phyloP scores from a whole-genome alignment of 2,797 vertebrate species.

The Pangasius krempfi region DNA sequence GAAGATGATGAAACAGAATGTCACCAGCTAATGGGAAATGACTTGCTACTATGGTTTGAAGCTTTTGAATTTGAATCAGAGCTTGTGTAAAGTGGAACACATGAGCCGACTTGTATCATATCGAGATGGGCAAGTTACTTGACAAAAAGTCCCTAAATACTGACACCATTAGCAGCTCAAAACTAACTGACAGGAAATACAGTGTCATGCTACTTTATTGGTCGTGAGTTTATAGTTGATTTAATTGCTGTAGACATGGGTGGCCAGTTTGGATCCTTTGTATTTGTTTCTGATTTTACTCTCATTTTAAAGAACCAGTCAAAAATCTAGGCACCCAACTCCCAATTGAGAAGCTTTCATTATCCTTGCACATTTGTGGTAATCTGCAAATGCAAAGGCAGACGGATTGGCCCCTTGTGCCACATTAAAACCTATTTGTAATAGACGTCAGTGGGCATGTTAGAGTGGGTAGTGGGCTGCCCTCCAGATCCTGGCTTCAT shows the following conservation, averaged over 20 bases:
- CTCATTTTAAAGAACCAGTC: slow-evolving; percentile 1
- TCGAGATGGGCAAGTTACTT: not conserved
- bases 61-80: not conserved
- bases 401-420: slow-evolving; percentile 15
- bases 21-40: not conserved
- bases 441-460: slow-evolving; percentile 13
- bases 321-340: slow-evolving; percentile 4
- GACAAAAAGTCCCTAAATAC: not conserved
- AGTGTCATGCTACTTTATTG: not conserved
- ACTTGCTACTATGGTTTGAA: not conserved
- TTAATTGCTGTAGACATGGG: not conserved
- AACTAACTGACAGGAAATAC: not conserved
- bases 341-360: not conserved
- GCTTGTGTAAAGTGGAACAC: not conserved
- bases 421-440: slow-evolving; percentile 15
- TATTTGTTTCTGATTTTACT: not conserved
- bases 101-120: not conserved
- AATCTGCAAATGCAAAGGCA: slow-evolving; percentile 24
- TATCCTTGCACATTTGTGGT: not conserved
- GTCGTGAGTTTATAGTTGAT: not conserved
- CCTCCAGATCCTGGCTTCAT: slow-evolving; percentile 20
- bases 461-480: slow-evolving; percentile 27
- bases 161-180: not conserved
- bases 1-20: not conserved
- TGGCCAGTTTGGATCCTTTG: not conserved